These are phyloP conservation scores for Indri indri DNA, from an alignment of 2,113 vertebrate species.

Conservation along the genomic window DNA sequence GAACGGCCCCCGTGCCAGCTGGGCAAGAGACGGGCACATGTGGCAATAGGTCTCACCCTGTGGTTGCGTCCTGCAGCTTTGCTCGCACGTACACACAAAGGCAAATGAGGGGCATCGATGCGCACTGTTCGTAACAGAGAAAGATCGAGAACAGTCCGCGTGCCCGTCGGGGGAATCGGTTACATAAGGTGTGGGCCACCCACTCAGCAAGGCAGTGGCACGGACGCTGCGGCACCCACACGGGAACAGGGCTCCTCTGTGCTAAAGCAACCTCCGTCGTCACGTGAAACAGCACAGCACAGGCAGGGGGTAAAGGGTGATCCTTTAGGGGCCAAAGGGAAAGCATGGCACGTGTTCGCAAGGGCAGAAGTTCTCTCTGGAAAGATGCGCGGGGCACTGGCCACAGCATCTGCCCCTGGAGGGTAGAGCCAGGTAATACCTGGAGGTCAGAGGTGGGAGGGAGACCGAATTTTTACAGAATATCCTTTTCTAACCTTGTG, in stretches of 20 bases:
- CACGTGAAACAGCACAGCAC: background rate
- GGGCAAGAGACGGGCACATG: accelerated
- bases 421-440: background rate
- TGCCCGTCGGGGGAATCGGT: background rate
- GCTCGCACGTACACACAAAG: background rate
- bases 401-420: accelerated
- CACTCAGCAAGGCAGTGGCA: accelerated
- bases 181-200: accelerated
- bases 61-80: accelerated
- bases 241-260: accelerated
- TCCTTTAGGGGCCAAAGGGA: background rate
- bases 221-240: accelerated
- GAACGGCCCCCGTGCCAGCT: accelerated
- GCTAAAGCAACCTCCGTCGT: too few species aligned
- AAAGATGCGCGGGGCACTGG: background rate
- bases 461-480: too few species aligned
- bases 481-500: background rate
- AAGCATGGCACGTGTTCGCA: accelerated
- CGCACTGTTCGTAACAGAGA: background rate
- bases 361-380: background rate
- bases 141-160: background rate
- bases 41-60: accelerated
- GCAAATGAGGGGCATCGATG: background rate
- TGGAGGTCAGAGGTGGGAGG: background rate
- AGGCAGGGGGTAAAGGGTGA: background rate